These are phyloP conservation scores for Pilophorus perplexus DNA, from an alignment of 2,888 invertebrate species.

Conservation along the genomic window DNA sequence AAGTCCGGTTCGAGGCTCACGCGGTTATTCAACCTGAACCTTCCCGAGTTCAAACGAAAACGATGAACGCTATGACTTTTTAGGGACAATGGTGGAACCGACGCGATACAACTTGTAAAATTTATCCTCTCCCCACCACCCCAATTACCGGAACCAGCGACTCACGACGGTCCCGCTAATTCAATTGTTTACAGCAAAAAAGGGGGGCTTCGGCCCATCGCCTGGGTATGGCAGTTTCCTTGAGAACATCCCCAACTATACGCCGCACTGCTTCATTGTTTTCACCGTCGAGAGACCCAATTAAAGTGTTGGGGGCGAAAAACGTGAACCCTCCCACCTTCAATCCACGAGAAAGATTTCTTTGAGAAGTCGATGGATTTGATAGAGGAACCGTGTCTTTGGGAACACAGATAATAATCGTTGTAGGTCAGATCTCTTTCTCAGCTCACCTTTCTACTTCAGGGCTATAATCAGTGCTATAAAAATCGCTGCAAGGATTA, in stretches of 20 bases:
- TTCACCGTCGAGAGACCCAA: constrained; percentile 17
- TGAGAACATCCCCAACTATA: constrained; percentile 18
- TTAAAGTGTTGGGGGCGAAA: constrained; percentile 3
- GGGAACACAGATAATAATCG: too few relatives aligned
- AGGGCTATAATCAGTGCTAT: too few relatives aligned
- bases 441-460: too few relatives aligned
- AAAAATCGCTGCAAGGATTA: too few relatives aligned
- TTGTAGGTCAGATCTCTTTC: too few relatives aligned
- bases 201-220: constrained; percentile 7
- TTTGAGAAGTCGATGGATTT: too few relatives aligned
- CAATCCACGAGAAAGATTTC: too few relatives aligned
- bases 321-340: constrained; percentile 6
- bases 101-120: constrained; percentile 11
- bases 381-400: too few relatives aligned
- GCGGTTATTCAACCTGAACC: too few relatives aligned
- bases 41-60: too few relatives aligned
- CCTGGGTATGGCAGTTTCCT: constrained; percentile 34
- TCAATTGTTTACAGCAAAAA: constrained; percentile 23
- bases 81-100: constrained; percentile 27
- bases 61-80: constrained; percentile 23
- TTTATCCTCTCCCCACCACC: neutral
- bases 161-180: constrained; percentile 36
- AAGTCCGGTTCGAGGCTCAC: too few relatives aligned
- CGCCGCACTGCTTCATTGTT: constrained; percentile 22
- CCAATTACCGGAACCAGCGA: constrained; percentile 32